Percentiles rank a stretch among this genome's conserved stretches.
phyloP scores from a whole-genome alignment of 2,113 vertebrate genomes.

The Myocastor coypus region DNA sequence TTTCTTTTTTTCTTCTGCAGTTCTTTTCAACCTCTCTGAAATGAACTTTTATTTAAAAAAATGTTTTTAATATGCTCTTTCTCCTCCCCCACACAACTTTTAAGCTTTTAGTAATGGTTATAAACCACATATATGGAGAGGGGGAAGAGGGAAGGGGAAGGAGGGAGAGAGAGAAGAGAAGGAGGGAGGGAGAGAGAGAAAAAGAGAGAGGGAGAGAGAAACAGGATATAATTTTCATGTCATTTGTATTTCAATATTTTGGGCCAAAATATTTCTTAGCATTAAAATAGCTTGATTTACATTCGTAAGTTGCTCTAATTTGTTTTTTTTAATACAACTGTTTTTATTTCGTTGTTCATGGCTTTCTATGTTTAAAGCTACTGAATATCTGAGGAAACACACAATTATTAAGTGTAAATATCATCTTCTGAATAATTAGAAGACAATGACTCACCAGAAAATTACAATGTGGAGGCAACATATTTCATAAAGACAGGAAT shows the following conservation, averaged over 20 bases:
- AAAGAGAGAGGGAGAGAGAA: background rate
- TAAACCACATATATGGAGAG: background rate
- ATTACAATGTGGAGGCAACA: slow-evolving; percentile 25
- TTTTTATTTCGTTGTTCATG: background rate
- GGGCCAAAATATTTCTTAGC: background rate
- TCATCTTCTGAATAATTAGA: slow-evolving; percentile 46
- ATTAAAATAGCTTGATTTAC: slow-evolving; percentile 23
- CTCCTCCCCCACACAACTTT: background rate
- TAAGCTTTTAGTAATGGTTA: background rate
- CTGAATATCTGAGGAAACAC: background rate
- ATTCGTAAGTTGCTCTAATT: background rate
- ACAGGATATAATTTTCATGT: background rate
- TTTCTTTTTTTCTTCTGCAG: background rate
- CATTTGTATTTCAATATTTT: background rate
- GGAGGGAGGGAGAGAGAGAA: too few species aligned
- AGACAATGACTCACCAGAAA: slow-evolving; percentile 54
- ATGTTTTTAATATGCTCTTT: background rate
- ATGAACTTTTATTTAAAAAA: background rate
- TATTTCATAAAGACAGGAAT: background rate
- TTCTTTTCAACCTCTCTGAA: background rate
- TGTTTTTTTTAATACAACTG: background rate
- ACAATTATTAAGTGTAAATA: slow-evolving; percentile 40
- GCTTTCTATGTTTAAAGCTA: slow-evolving; percentile 41
- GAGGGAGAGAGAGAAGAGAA: background rate
- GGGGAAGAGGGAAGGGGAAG: background rate